phyloP scores from a whole-genome alignment of 2,888 invertebrate genomes.

The Zygothrica quintamaculata region DNA sequence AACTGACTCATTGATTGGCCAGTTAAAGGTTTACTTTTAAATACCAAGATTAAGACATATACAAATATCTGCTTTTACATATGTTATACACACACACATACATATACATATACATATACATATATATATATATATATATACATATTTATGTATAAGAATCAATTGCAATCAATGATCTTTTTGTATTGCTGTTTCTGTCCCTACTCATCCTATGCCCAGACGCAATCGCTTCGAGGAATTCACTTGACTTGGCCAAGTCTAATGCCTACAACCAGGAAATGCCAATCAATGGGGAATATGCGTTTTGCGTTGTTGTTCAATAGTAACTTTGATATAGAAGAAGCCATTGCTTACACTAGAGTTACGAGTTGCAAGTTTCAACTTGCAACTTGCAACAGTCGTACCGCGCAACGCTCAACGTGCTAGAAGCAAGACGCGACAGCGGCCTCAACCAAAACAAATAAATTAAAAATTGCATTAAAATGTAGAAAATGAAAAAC shows the following conservation, averaged over 20 bases:
- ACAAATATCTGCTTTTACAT: constrained; percentile 20
- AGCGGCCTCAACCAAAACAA: constrained; percentile 67
- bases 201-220: constrained; percentile 53
- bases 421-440: constrained; percentile 15
- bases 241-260: constrained; percentile 78
- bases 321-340: constrained; percentile 55
- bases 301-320: constrained; percentile 56
- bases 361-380: constrained; percentile 23
- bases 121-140: neutral
- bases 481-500: constrained; percentile 79
- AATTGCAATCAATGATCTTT: constrained; percentile 13
- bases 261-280: constrained; percentile 80
- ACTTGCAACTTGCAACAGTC: constrained; percentile 30
- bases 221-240: constrained; percentile 69
- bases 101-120: neutral
- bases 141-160: neutral
- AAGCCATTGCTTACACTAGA: constrained; percentile 24
- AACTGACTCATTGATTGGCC: constrained; percentile 65
- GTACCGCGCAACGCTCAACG: neutral
- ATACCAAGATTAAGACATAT: constrained; percentile 35
- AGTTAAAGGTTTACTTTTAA: constrained; percentile 12
- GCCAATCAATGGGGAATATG: constrained; percentile 79
- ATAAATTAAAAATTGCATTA: constrained; percentile 81
- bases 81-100: neutral
- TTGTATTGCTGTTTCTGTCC: constrained; percentile 15